A percentile compares a stretch with the other conserved stretches of the same genome.
Conservation (phyloP, 2,113 vertebrate genomes). For the Puma concolor region DNA sequence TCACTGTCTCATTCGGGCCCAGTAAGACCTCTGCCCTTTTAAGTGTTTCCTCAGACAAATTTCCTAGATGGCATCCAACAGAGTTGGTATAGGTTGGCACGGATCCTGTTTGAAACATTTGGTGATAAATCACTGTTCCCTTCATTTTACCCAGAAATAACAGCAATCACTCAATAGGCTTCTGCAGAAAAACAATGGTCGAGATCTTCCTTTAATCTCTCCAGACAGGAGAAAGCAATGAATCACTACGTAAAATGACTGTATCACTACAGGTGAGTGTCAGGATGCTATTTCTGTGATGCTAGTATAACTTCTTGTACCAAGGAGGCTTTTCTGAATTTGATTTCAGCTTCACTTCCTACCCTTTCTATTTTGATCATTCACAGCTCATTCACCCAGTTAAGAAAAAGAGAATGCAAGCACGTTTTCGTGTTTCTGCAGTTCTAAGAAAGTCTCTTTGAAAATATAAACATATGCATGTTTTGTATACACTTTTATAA, state of each 20-base stretch:
- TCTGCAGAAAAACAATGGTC: neutral
- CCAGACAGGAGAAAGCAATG: neutral
- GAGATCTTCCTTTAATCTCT: neutral
- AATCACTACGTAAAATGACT: constrained; percentile 55
- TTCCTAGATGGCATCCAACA: neutral
- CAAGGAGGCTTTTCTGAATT: constrained; percentile 64
- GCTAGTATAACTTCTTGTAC: neutral
- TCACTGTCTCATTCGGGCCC: neutral
- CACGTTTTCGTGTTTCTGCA: neutral
- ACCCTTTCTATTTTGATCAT: neutral
- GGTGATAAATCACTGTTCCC: neutral
- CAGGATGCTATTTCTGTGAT: neutral
- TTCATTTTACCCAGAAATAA: neutral
- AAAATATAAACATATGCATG: neutral
- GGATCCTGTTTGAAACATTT: neutral
- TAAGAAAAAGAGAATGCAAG: neutral
- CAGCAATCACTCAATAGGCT: neutral
- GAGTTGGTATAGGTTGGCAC: neutral
- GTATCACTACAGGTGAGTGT: constrained; percentile 47
- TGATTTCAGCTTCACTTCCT: neutral
- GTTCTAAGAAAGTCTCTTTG: neutral
- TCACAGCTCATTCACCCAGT: neutral
- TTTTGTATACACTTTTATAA: neutral
- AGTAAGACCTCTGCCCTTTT: neutral
- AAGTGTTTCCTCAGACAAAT: neutral